Percentiles rank a stretch among this genome's conserved stretches.
Evolutionary conservation across 2,113 vertebrate genomes (phyloP).

Genomic region (Eurystomus gularis): DNA sequence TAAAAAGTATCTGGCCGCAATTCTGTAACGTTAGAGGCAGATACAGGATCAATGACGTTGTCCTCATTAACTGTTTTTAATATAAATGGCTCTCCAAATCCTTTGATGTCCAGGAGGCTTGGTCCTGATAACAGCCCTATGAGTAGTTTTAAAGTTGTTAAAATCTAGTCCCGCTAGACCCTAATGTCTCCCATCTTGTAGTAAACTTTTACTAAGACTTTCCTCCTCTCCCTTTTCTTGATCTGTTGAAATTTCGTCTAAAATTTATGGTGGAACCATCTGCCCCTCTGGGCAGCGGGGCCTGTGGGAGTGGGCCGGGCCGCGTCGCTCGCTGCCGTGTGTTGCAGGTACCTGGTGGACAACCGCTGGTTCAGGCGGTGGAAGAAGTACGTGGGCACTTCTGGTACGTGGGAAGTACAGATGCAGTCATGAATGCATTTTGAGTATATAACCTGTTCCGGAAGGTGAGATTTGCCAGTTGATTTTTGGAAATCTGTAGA

Average conservation of each 20-base stretch:
- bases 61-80: neutral
- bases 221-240: neutral
- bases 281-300: no score
- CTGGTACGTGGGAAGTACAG: slow-evolving; percentile 87
- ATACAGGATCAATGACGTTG: neutral
- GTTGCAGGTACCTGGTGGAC: no score
- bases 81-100: neutral
- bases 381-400: slow-evolving; percentile 97
- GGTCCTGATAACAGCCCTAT: neutral
- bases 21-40: neutral
- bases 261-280: no score
- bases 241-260: neutral
- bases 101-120: neutral
- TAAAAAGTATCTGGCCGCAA: neutral
- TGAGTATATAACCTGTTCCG: neutral
- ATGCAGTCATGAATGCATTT: neutral
- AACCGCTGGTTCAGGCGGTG: slow-evolving; percentile 97
- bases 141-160: neutral
- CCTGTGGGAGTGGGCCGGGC: no score
- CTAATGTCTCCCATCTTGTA: neutral
- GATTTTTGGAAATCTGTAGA: neutral
- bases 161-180: neutral
- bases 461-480: neutral
- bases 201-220: neutral
- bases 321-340: no score